Evolutionary conservation across 2,113 vertebrate species (phyloP).

Genomic region (Zootoca vivipara): DNA sequence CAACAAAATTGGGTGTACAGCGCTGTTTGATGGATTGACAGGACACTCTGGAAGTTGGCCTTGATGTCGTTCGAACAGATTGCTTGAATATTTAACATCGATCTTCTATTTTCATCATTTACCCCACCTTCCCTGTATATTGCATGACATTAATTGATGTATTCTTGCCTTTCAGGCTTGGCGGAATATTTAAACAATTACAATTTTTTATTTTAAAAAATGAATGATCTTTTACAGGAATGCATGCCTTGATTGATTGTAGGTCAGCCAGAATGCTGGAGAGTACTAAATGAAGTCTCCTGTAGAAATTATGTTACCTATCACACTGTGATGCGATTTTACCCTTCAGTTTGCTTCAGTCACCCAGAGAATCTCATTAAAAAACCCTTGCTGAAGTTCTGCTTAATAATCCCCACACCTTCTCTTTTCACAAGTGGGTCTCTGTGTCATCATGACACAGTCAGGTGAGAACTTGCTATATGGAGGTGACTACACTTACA

Average conservation of each 20-base stretch:
- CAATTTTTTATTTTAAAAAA: neutral
- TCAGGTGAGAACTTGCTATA: neutral
- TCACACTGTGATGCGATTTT: neutral
- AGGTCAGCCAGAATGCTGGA: neutral
- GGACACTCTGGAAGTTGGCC: neutral
- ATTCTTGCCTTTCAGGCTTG: conserved; percentile 20
- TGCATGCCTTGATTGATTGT: conserved; percentile 12
- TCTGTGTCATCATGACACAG: neutral
- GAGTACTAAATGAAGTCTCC: neutral
- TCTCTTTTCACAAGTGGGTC: neutral
- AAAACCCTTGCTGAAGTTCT: neutral
- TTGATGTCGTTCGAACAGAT: neutral
- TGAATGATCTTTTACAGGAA: neutral
- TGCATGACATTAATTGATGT: conserved; percentile 2
- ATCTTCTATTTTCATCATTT: neutral
- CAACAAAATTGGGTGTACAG: neutral
- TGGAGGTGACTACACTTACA: neutral
- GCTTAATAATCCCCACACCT: neutral
- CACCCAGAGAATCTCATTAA: neutral
- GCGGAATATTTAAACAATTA: conserved; percentile 23
- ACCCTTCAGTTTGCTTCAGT: neutral
- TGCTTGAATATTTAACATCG: conserved; percentile 26
- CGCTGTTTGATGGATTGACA: neutral
- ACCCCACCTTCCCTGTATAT: neutral
- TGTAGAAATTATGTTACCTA: conserved; percentile 12